Evolutionary conservation across 2,113 vertebrate species (phyloP).

Genomic region (Sorex araneus): DNA sequence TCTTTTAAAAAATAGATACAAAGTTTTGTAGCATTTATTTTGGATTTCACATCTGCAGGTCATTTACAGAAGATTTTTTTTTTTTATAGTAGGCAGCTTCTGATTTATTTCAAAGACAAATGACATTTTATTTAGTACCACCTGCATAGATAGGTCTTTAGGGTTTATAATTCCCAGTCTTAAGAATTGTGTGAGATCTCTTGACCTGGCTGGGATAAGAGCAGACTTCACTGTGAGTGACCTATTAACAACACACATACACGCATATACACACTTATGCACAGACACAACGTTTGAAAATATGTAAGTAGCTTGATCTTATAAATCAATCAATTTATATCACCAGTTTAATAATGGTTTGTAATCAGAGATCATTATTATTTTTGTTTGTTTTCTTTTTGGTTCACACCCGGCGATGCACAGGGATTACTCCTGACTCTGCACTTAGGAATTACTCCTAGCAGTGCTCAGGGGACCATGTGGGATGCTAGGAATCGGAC

Average conservation of each 20-base stretch:
- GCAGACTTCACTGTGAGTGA: constrained; percentile 38
- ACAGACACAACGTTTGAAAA: not conserved
- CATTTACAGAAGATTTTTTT: constrained; percentile 7
- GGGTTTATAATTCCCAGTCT: not conserved
- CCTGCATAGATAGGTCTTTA: not conserved
- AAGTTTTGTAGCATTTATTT: constrained; percentile 10
- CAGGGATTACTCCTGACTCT: too few species aligned
- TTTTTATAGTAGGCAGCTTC: not conserved
- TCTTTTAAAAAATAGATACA: not conserved
- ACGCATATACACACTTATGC: too few species aligned
- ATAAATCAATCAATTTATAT: constrained; percentile 51
- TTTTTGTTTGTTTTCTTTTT: too few species aligned
- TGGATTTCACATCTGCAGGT: constrained; percentile 39
- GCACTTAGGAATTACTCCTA: too few species aligned
- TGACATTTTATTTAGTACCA: not conserved
- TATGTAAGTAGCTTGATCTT: not conserved
- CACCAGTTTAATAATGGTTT: constrained; percentile 53
- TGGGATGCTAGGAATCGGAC: too few species aligned
- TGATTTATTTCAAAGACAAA: constrained; percentile 11
- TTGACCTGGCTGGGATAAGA: constrained; percentile 46
- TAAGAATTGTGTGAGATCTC: not conserved
- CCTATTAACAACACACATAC: not conserved
- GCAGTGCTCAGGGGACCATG: too few species aligned
- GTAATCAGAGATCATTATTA: not conserved
- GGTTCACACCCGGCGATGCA: too few species aligned